phyloP scores from a whole-genome alignment of 2,888 invertebrate species.

The Lasiommata megera region DNA sequence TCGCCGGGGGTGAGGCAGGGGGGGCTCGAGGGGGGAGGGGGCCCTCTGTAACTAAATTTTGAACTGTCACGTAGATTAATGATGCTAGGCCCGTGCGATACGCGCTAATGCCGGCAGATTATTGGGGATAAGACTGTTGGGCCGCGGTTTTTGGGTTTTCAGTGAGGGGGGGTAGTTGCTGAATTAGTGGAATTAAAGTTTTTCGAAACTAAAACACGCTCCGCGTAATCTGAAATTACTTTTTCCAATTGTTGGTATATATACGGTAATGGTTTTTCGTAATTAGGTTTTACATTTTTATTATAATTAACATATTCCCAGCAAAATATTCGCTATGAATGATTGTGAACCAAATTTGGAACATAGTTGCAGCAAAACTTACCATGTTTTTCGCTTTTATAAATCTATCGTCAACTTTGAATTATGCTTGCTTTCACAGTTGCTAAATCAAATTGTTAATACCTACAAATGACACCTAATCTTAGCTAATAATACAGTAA shows the following conservation, averaged over 20 bases:
- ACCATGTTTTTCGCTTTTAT: no score
- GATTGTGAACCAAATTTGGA: no score
- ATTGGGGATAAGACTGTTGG: constrained; percentile 58
- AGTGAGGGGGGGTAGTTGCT: not conserved
- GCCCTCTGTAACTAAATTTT: constrained; percentile 82
- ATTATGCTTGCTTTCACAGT: no score
- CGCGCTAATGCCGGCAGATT: constrained; percentile 74
- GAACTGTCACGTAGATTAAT: constrained; percentile 83
- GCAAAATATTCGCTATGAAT: no score
- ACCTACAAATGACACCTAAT: no score
- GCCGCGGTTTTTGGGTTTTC: constrained; percentile 8
- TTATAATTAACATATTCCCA: no score
- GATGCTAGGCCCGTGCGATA: constrained; percentile 80
- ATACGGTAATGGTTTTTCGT: no score
- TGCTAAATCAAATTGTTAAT: no score
- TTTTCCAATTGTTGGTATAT: not conserved
- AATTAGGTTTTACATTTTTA: no score
- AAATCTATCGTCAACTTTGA: no score
- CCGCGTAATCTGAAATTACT: not conserved
- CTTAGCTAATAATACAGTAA: no score
- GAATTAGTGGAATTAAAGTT: not conserved
- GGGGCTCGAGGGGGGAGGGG: constrained; percentile 42
- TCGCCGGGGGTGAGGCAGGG: constrained; percentile 6
- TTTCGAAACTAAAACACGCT: not conserved
- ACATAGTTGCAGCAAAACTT: no score